Conservation (phyloP, 2,797 vertebrate species). For the Rachycentron canadum region DNA sequence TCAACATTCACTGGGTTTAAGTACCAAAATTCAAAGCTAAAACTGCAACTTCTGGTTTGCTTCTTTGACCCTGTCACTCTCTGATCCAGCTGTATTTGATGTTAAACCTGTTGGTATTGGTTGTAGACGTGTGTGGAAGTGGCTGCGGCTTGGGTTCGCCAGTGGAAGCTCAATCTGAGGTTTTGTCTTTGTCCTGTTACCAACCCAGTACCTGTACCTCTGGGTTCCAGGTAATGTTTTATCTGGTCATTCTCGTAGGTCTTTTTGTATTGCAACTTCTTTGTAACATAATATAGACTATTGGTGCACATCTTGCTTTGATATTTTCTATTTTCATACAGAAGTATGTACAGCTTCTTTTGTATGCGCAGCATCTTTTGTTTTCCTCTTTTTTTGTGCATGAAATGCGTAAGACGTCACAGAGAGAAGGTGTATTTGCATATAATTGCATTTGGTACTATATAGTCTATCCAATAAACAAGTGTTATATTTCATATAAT, state of each 20-base stretch:
- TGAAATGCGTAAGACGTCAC: constrained; percentile 79
- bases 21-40: constrained; percentile 67
- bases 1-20: constrained; percentile 67
- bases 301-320: constrained; percentile 86
- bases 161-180: constrained; percentile 46
- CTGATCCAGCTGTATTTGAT: constrained; percentile 57
- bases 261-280: constrained; percentile 84
- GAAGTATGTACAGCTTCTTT: constrained; percentile 84
- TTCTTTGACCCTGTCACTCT: constrained; percentile 61
- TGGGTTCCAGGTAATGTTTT: constrained; percentile 77
- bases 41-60: constrained; percentile 56
- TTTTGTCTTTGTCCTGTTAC: constrained; percentile 63
- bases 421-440: constrained; percentile 83
- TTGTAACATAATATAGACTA: constrained; percentile 81
- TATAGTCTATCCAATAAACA: constrained; percentile 84
- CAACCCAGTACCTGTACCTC: constrained; percentile 68
- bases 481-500: constrained; percentile 89
- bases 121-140: constrained; percentile 54
- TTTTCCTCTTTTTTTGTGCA: constrained; percentile 74
- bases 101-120: constrained; percentile 52
- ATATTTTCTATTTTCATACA: constrained; percentile 90
- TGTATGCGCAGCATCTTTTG: constrained; percentile 78
- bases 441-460: constrained; percentile 88
- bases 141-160: constrained; percentile 43
- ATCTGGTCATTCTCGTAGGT: constrained; percentile 75